Percentiles rank a stretch among this genome's conserved stretches.
These are phyloP conservation scores for Caenorhabditis elegans DNA, from an alignment of 1,140 invertebrate species.

Conservation along the genomic window WBcel235 BX284603.4:6359501-6360000, in stretches of 20 bases:
- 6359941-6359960: no score
- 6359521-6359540: no score
- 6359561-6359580: no score
- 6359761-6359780: not conserved
- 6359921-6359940: not conserved
- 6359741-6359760: not conserved
- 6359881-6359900: not conserved
- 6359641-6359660: no score
- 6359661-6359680: not conserved
- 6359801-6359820: not conserved
- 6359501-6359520: no score
- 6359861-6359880: not conserved
- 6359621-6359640: no score
- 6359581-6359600: no score
- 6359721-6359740: no score
- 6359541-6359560: no score
- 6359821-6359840: not conserved
- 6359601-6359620: no score
- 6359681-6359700: not conserved
- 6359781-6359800: not conserved
- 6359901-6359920: conserved; percentile 7
- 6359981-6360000: no score
- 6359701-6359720: not conserved
- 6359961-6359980: not conserved
- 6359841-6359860: not conserved